Percentiles rank a stretch among this genome's conserved stretches.
Conservation (phyloP, 2,797 vertebrate genomes). For the Rhincodon typus region DNA sequence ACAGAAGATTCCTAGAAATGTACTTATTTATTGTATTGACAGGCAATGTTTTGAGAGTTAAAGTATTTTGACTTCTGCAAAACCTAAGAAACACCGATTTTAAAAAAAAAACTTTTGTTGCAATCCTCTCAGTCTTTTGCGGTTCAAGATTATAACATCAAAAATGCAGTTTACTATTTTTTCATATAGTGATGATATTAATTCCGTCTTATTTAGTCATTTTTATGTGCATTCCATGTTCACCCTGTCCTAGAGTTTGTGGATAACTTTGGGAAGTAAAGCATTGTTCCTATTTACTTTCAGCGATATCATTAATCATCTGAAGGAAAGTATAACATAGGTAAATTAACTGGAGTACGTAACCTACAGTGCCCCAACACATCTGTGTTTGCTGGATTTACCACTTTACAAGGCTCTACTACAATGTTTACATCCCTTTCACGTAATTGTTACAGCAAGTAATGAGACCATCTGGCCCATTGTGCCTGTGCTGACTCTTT, state of each 20-base stretch:
- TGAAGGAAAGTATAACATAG: background rate
- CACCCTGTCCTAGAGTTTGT: background rate
- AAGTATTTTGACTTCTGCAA: too few species aligned
- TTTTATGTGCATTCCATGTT: background rate
- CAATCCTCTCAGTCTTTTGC: background rate
- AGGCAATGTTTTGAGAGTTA: too few species aligned
- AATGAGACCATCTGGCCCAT: too few species aligned
- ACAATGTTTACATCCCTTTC: background rate
- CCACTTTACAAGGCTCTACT: background rate
- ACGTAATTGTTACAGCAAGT: too few species aligned
- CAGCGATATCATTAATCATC: background rate
- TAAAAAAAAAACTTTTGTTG: background rate
- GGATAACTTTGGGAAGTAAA: background rate
- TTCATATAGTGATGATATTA: background rate
- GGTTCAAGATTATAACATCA: slow-evolving; percentile 18
- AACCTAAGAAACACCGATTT: background rate
- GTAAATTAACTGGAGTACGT: background rate
- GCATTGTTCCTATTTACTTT: background rate
- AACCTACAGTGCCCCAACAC: background rate
- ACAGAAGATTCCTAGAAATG: background rate
- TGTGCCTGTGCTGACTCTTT: too few species aligned
- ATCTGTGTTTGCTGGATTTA: background rate
- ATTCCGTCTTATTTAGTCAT: background rate
- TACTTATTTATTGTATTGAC: background rate
- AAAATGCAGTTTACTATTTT: background rate